A percentile compares a stretch with the other conserved stretches of the same genome.
phyloP scores from a whole-genome alignment of 2,113 vertebrate species.

The Raja brachyura region DNA sequence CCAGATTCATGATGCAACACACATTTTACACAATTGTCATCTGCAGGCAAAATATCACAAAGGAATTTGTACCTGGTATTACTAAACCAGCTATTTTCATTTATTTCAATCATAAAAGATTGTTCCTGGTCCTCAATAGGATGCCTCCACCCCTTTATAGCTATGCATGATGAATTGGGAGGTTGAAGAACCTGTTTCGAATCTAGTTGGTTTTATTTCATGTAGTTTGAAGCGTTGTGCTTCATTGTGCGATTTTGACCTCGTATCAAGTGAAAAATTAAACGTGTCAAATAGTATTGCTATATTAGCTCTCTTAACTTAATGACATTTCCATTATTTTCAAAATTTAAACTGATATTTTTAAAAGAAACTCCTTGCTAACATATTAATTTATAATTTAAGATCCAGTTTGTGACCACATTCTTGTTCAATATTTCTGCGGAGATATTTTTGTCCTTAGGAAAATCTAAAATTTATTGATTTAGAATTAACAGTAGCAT shows the following conservation, averaged over 20 bases:
- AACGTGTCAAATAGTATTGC: neutral
- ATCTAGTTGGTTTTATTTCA: neutral
- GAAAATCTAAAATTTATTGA: neutral
- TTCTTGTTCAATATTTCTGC: neutral
- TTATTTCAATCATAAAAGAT: neutral
- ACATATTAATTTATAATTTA: neutral
- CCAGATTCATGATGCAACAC: too few relatives aligned
- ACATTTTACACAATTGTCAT: too few relatives aligned
- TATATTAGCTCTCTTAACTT: neutral
- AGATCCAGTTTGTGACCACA: neutral
- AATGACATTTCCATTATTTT: neutral
- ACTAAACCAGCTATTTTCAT: neutral
- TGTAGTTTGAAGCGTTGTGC: neutral
- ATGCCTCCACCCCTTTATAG: neutral
- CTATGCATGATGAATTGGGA: neutral
- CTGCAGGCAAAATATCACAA: too few relatives aligned
- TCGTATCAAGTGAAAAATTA: neutral
- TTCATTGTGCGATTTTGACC: conserved; percentile 10
- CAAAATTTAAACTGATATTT: neutral
- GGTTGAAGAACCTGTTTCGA: conserved; percentile 22
- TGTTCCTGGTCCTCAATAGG: neutral
- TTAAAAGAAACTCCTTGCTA: too few relatives aligned
- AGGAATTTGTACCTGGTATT: too few relatives aligned
- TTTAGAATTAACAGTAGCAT: neutral
- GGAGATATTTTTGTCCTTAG: neutral